A percentile compares a stretch with the other conserved stretches of the same genome.
These are phyloP conservation scores for Neosalanx taihuensis DNA, from an alignment of 2,797 vertebrate species.

Conservation along the genomic window DNA sequence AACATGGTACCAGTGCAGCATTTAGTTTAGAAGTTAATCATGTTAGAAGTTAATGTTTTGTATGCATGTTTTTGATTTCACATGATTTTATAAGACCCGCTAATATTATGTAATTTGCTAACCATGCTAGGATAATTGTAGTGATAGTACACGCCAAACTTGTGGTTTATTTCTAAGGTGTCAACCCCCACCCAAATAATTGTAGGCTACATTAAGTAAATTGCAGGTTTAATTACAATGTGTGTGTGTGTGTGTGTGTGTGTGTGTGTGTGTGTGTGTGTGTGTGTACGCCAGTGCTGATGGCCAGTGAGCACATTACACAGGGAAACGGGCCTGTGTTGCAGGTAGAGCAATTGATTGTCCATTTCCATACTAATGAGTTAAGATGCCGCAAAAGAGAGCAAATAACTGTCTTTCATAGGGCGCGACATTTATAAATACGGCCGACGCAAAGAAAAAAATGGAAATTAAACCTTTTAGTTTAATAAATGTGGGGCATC, in stretches of 20 bases:
- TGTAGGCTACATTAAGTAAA: too few species aligned
- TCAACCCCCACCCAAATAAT: too few species aligned
- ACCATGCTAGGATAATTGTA: too few species aligned
- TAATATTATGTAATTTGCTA: too few species aligned
- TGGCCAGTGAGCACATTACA: conserved; percentile 98
- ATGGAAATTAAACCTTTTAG: conserved; percentile 99
- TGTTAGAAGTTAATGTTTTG: too few species aligned
- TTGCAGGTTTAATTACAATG: background rate
- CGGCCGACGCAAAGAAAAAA: conserved; percentile 97
- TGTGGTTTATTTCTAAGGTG: too few species aligned
- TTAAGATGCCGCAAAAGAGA: conserved; percentile 91
- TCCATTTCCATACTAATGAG: conserved; percentile 99
- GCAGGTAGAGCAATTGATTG: conserved; percentile 97
- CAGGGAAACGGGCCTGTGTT: conserved; percentile 92
- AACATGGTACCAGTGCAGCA: too few species aligned
- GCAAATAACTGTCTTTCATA: conserved; percentile 98
- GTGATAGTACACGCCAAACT: too few species aligned
- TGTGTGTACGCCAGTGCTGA: conserved; percentile 64
- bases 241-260: conserved; percentile 30
- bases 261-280: conserved; percentile 25
- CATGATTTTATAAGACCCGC: too few species aligned
- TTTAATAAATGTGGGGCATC: conserved; percentile 96
- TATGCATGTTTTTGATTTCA: too few species aligned
- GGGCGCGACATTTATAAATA: conserved; percentile 99
- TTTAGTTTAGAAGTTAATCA: too few species aligned